Conservation (phyloP, 2,797 vertebrate species). For the Thripadectes ignobilis region DNA sequence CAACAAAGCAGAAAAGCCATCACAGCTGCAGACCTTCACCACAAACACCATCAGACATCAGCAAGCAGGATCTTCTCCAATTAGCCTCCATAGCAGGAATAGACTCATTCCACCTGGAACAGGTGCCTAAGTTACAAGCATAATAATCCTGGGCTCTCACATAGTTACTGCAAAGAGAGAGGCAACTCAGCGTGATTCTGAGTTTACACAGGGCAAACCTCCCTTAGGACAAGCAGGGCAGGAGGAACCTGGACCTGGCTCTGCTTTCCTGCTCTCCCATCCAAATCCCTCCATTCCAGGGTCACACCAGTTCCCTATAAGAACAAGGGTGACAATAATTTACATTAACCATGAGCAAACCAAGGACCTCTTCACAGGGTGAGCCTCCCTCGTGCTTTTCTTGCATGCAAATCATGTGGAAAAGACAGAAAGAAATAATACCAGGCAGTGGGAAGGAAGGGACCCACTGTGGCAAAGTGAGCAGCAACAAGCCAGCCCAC, state of each 20-base stretch:
- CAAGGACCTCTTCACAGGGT: neutral
- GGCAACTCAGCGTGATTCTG: neutral
- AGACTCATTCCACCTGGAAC: neutral
- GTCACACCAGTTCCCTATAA: neutral
- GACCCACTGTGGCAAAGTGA: neutral
- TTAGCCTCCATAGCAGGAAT: neutral
- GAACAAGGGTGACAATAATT: neutral
- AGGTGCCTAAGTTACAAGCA: neutral
- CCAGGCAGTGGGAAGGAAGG: neutral
- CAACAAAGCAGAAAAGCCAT: neutral
- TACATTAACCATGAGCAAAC: neutral
- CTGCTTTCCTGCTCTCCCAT: neutral
- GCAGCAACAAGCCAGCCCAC: neutral
- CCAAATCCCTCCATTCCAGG: neutral
- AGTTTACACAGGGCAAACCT: fast-evolving
- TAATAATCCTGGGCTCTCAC: neutral
- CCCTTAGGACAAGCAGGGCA: neutral
- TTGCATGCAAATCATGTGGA: neutral
- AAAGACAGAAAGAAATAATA: neutral
- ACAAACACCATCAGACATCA: neutral
- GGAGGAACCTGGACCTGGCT: neutral
- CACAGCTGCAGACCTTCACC: neutral
- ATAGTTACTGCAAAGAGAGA: neutral
- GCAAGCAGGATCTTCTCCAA: neutral
- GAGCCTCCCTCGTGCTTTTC: neutral